A percentile compares a stretch with the other conserved stretches of the same genome.
Evolutionary conservation across 2,113 vertebrate genomes (phyloP).

Genomic region (Leptobrachium leishanense): DNA sequence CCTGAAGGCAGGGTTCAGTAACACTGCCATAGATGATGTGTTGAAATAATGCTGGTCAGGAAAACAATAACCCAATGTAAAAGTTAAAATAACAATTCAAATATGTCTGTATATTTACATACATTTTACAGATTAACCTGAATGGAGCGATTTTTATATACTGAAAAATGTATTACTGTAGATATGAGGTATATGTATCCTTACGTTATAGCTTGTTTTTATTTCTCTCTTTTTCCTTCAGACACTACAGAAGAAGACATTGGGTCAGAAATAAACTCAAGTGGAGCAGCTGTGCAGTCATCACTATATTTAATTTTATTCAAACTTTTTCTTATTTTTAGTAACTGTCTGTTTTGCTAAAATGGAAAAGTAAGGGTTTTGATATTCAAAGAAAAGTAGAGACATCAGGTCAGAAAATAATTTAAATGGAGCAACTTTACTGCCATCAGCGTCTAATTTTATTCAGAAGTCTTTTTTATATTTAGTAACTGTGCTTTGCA

Average conservation of each 20-base stretch:
- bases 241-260: constrained; percentile 50
- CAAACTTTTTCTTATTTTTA: neutral
- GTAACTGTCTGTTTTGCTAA: neutral
- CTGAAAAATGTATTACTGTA: neutral
- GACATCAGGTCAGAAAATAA: too few relatives aligned
- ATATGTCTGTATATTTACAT: too few relatives aligned
- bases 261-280: constrained; percentile 44
- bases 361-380: neutral
- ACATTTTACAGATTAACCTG: too few relatives aligned
- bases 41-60: too few relatives aligned
- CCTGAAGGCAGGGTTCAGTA: too few relatives aligned
- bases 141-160: neutral
- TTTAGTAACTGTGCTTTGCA: too few relatives aligned
- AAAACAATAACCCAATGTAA: too few relatives aligned
- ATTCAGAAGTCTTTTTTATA: too few relatives aligned
- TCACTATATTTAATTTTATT: constrained; percentile 29
- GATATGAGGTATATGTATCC: neutral
- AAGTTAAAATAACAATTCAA: too few relatives aligned
- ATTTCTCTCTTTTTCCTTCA: constrained; percentile 36
- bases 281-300: constrained; percentile 45
- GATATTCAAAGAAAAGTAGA: neutral
- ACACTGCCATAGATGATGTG: too few relatives aligned
- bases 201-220: neutral
- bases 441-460: too few relatives aligned
- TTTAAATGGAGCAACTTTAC: too few relatives aligned